Percentiles rank a stretch among this genome's conserved stretches.
These are phyloP conservation scores for Drosophila parabipectinata DNA, from an alignment of 1,140 invertebrate species.

Conservation along the genomic window DNA sequence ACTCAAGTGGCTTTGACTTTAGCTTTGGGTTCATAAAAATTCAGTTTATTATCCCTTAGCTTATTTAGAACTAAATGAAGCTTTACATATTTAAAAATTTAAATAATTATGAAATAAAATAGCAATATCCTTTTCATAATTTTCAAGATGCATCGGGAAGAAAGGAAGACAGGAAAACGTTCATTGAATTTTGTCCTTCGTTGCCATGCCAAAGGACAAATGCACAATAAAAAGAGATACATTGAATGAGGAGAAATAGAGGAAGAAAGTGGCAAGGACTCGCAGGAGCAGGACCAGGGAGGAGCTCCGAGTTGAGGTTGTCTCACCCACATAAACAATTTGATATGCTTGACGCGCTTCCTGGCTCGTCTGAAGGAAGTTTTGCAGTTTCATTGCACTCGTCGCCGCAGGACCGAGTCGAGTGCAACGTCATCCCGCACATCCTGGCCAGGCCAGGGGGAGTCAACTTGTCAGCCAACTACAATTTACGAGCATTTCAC, in stretches of 20 bases:
- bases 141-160: slow-evolving; percentile 14
- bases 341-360: slow-evolving; percentile 55
- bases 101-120: neutral
- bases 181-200: slow-evolving; percentile 79
- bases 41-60: slow-evolving; percentile 24
- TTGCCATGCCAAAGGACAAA: slow-evolving; percentile 72
- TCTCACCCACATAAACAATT: slow-evolving; percentile 35
- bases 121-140: neutral
- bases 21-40: slow-evolving; percentile 33
- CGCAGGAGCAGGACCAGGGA: neutral
- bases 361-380: slow-evolving; percentile 48
- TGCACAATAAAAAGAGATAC: slow-evolving; percentile 69
- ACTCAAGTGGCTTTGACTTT: slow-evolving; percentile 22
- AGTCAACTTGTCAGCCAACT: slow-evolving; percentile 66
- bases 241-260: slow-evolving; percentile 11
- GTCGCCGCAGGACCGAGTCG: slow-evolving; percentile 18
- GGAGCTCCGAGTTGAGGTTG: neutral
- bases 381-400: slow-evolving; percentile 67
- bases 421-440: slow-evolving; percentile 47
- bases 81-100: too few relatives aligned
- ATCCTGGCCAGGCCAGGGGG: slow-evolving; percentile 16
- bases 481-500: slow-evolving; percentile 40
- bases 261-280: slow-evolving; percentile 1
- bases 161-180: slow-evolving; percentile 32
- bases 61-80: too few relatives aligned